These are phyloP conservation scores for Tethea ocularis DNA, from an alignment of 2,888 invertebrate genomes.

Conservation along the genomic window DNA sequence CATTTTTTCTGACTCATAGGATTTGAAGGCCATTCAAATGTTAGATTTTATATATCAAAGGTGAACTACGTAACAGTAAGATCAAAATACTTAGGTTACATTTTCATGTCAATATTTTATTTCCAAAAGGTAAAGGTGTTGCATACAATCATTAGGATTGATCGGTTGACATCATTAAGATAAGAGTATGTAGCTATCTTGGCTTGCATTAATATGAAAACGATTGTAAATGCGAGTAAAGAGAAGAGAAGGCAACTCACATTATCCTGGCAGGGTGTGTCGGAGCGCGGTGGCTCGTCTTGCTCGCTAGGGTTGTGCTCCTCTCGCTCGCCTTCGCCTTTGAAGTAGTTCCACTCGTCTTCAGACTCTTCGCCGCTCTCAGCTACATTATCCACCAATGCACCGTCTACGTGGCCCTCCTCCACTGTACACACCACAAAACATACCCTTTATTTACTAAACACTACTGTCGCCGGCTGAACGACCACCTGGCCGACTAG, in stretches of 20 bases:
- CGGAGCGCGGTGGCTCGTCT: slow-evolving; percentile 76
- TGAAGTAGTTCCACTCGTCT: slow-evolving; percentile 95
- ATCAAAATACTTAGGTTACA: background rate
- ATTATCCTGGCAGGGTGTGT: slow-evolving; percentile 78
- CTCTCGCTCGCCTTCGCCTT: slow-evolving; percentile 86
- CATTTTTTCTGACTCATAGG: slow-evolving; percentile 19
- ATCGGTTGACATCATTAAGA: no score
- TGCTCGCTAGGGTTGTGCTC: slow-evolving; percentile 84
- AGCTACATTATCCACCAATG: slow-evolving; percentile 88
- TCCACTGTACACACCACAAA: slow-evolving; percentile 69
- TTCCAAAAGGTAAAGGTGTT: no score
- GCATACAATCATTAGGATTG: no score
- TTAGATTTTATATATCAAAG: background rate
- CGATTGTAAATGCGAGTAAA: background rate
- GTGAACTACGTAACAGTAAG: background rate
- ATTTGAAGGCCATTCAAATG: slow-evolving; percentile 23
- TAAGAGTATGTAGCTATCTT: no score
- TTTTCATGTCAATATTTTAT: background rate
- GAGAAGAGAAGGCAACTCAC: slow-evolving; percentile 50
- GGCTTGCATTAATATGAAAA: background rate
- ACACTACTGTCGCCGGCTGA: slow-evolving; percentile 21
- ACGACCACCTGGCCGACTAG: slow-evolving; percentile 44
- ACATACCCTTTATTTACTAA: slow-evolving; percentile 35
- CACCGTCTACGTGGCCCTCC: slow-evolving; percentile 77
- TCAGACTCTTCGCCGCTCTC: slow-evolving; percentile 91